Evolutionary conservation across 23 tunicate species (phyloP), one percentile per base, ranked within the genome.

Genomic region (Botrylloides violaceus): DNA sequence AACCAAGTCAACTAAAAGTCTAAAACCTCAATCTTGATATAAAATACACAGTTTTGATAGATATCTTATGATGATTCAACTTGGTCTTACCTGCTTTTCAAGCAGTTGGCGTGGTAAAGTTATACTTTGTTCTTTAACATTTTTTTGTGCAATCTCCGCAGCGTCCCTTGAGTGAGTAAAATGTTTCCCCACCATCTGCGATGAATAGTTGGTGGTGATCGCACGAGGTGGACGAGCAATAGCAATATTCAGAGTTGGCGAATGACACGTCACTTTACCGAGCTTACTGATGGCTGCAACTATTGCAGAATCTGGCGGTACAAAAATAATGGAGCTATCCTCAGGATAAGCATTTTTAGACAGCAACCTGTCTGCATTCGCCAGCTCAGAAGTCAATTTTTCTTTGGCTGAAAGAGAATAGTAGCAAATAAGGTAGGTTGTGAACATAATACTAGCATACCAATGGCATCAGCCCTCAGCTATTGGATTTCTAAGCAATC

Each of bases 401-500:
- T 87, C 77, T 68, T 87, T 87, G 29, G 82, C 95, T 87, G 71
- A 29, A 68, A 64, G 20, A 35, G 26, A 71, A 56, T 22, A 15
- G n/a, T n/a, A n/a, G n/a, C n/a, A n/a, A n/a, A n/a, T n/a, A n/a
- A n/a, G n/a, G 32, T 26, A 18, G 0, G 63, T 35, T 49, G n/a
- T 19, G 58, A 49, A 49, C 20, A 21, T 49, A n/a, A 49, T 49
- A 21, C 20, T 49, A 19, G 58, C 0, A 0, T 49, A 49, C 58
- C n/a, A n/a, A 49, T 49, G 21, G n/a, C 20, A 49, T 49, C 1
- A 49, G 58, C 58, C 20, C 21, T 49, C 58, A 19, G 21, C 21
- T n/a, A n/a, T n/a, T n/a, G n/a, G n/a, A n/a, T n/a, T n/a, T n/a
- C n/a, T n/a, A n/a, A n/a, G n/a, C n/a, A n/a, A n/a, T n/a, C n/a